A percentile compares a stretch with the other conserved stretches of the same genome.
Evolutionary conservation across 2,888 invertebrate genomes (phyloP).

Genomic region (Lycocerus yunnanus): DNA sequence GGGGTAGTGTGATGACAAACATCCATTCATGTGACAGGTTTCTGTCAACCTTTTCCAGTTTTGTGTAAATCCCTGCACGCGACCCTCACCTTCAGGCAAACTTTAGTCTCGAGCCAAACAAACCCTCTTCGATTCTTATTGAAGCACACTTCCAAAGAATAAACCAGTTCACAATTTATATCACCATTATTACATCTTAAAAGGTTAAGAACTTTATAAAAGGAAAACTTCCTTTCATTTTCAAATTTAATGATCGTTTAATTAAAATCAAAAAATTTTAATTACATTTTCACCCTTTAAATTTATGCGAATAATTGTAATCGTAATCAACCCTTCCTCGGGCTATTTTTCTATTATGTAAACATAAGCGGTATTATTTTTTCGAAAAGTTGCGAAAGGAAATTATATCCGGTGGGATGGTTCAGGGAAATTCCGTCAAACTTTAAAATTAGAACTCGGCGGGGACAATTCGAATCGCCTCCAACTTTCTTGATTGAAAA

Average conservation of each 20-base stretch:
- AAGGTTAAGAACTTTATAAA: not conserved
- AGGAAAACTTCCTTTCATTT: not conserved
- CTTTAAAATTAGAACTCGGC: not conserved
- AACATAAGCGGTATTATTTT: not conserved
- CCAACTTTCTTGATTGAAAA: not conserved
- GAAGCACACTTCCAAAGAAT: not conserved
- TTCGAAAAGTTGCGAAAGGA: not conserved
- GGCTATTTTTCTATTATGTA: not conserved
- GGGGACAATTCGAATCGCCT: not conserved
- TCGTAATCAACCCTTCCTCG: not conserved
- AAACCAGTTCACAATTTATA: not conserved
- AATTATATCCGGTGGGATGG: not conserved
- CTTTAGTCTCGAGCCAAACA: conserved; percentile 6
- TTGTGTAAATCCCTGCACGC: conserved; percentile 38
- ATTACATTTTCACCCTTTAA: not conserved
- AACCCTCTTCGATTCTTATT: conserved; percentile 5
- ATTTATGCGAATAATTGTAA: not conserved
- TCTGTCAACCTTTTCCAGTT: conserved; percentile 36
- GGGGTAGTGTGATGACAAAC: conserved; percentile 53
- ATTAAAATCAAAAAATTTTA: not conserved
- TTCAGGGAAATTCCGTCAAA: not conserved
- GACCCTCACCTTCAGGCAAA: conserved; percentile 19
- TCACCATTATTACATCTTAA: not conserved
- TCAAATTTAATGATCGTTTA: not conserved
- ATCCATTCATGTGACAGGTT: conserved; percentile 38